Evolutionary conservation across 2,797 vertebrate genomes (phyloP).

Genomic region (Hydrolagus colliei): DNA sequence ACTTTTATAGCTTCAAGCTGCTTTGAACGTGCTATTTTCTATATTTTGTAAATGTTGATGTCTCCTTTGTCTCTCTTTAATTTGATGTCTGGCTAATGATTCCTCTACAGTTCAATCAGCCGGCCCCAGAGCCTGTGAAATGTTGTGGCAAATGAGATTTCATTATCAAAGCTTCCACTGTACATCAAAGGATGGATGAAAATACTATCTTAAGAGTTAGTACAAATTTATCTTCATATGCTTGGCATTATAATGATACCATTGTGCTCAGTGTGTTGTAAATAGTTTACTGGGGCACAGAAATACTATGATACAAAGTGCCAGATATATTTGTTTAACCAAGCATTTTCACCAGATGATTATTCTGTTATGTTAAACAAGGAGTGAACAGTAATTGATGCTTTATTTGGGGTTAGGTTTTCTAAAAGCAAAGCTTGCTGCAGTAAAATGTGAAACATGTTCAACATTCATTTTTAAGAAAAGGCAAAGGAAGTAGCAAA

Average conservation of each 20-base stretch:
- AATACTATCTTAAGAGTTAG: conserved; percentile 4
- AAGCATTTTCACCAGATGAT: background rate
- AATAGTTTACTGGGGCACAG: background rate
- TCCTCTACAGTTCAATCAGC: conserved; percentile 1
- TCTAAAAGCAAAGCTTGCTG: no score
- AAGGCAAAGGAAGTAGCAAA: no score
- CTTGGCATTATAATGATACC: conserved; percentile 14
- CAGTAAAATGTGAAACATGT: no score
- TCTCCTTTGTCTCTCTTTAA: conserved; percentile 14
- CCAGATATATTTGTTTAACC: background rate
- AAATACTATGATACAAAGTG: background rate
- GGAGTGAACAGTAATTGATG: background rate
- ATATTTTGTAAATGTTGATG: conserved; percentile 19
- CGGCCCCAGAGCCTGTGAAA: background rate
- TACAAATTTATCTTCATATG: conserved; percentile 16
- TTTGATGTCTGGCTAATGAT: conserved; percentile 25
- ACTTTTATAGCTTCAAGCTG: background rate
- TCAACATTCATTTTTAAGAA: no score
- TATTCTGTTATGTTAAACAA: background rate
- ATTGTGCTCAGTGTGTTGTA: background rate
- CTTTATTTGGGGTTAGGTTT: no score
- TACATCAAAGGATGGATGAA: conserved; percentile 17
- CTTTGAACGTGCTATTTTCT: background rate
- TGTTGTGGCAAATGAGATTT: conserved; percentile 25
- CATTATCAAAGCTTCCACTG: conserved; percentile 1